A percentile compares a stretch with the other conserved stretches of the same genome.
phyloP scores from a whole-genome alignment of 2,888 invertebrate genomes.

The Brachypterus glaber region DNA sequence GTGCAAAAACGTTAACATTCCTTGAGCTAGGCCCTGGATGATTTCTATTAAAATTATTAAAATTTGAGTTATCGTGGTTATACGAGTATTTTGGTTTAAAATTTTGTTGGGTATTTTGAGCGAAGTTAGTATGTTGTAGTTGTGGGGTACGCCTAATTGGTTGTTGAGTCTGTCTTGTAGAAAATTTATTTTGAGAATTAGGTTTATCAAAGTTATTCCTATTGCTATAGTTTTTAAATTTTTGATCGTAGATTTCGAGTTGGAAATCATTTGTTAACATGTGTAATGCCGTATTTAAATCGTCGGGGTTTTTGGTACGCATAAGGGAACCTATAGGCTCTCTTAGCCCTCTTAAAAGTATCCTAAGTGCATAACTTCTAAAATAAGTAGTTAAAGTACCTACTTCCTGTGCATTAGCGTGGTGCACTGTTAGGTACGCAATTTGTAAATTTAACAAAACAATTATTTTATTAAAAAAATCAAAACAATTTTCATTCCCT shows the following conservation, averaged over 20 bases:
- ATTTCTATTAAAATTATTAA: neutral
- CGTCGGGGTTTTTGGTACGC: too few species aligned
- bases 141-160: too few species aligned
- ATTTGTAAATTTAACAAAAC: slow-evolving; percentile 12
- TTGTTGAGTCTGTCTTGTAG: too few species aligned
- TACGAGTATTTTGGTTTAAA: too few species aligned
- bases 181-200: too few species aligned
- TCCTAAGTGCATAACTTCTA: slow-evolving; percentile 7
- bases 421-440: slow-evolving; percentile 5
- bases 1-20: slow-evolving; percentile 4
- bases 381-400: slow-evolving; percentile 4
- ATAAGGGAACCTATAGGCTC: slow-evolving; percentile 11
- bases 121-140: slow-evolving; percentile 3
- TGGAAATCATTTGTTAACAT: too few species aligned
- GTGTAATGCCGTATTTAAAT: slow-evolving; percentile 12
- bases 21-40: neutral
- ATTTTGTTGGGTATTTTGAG: slow-evolving; percentile 1
- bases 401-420: neutral
- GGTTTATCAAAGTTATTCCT: too few species aligned
- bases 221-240: too few species aligned
- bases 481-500: slow-evolving; percentile 15
- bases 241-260: too few species aligned
- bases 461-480: slow-evolving; percentile 14
- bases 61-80: neutral
- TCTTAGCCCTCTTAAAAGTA: slow-evolving; percentile 7